Base-by-base conservation (phyloP, 2,113 vertebrate genomes). In the Boleophthalmus pectinirostris region DNA sequence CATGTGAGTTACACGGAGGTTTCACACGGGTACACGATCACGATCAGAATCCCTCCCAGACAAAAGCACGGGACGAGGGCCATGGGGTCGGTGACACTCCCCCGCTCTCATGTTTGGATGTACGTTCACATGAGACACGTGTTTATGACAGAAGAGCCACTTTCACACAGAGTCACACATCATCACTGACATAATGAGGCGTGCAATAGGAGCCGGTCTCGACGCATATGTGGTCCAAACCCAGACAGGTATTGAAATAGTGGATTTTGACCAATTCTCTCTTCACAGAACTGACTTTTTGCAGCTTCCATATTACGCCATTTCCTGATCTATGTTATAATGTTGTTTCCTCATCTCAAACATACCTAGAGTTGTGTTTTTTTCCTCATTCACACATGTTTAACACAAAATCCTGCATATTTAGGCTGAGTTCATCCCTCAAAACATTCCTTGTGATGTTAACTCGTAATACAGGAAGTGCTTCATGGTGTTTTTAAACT, bases 181-280 rank as follows among this genome's bases (percentile, higher is more conserved):
- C 58, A 61, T 61, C 25, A 9, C 23, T 33, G 58, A 61, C 58
- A 61, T 18, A 61, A 61, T 61, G 58, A 33, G 58, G 58, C 58
- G 58, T 61, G 58, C 58, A 33, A 33, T 61, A 15, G 58, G 14
- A 8, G 5, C 24, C 57, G 29, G 25, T 61, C 29, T 61, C 13
- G 18, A 61, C 6, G 56, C 12, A 12, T n/a, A 56, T 21, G 18
- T 5, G 18, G 47, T 20, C 18, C 7, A 18, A 5, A 51, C 4
- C 16, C 15, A 6, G 4, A 4, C 47, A 51, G 47, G 47, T 51
- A 51, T 7, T 20, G 47, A 51, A 51, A 20, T 51, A 1, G 15
- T 18, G 18, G 15, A 47, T 49, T 38, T 5, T 38, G 9, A 43
- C 9, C 38, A 43, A 1, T 11, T 43, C 35, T 43, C 38, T 43